Conservation (phyloP, 2,888 invertebrate genomes). For the Masnerella sp. region DNA sequence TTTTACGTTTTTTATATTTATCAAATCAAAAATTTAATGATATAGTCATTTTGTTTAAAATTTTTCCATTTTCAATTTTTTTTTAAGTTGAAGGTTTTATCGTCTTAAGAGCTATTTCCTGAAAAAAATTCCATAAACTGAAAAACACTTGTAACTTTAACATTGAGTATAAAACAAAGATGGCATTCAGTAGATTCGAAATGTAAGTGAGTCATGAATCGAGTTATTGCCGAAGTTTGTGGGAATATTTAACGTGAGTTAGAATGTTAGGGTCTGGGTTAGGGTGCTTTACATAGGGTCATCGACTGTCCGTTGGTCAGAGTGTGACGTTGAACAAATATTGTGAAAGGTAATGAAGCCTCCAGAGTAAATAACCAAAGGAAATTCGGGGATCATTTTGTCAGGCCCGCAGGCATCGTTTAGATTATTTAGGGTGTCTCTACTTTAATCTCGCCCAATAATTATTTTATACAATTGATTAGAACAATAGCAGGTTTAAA, state of each 20-base stretch:
- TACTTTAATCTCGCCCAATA: conserved; percentile 66
- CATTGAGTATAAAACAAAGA: not conserved
- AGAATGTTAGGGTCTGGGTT: conserved; percentile 29
- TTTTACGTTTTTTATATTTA: too few species aligned
- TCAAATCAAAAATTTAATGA: too few species aligned
- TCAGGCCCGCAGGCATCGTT: conserved; percentile 68
- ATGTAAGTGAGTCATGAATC: conserved; percentile 5
- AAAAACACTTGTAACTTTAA: too few species aligned
- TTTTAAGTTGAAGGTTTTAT: too few species aligned
- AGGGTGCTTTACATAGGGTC: conserved; percentile 24
- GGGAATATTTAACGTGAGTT: conserved; percentile 8
- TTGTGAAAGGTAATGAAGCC: conserved; percentile 77
- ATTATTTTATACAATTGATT: too few species aligned
- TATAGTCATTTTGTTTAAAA: too few species aligned
- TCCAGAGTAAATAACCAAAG: conserved; percentile 70
- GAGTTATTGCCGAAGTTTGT: conserved; percentile 7
- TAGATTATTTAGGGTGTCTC: conserved; percentile 69
- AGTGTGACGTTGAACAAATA: conserved; percentile 75
- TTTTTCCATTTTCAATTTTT: too few species aligned
- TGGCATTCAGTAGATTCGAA: not conserved
- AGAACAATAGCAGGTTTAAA: too few species aligned
- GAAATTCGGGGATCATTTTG: conserved; percentile 34
- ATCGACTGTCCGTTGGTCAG: conserved; percentile 54
- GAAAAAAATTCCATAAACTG: too few species aligned
- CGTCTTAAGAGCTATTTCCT: too few species aligned